Evolutionary conservation across 2,888 invertebrate genomes (phyloP).

Genomic region (Augiades crinisus): DNA sequence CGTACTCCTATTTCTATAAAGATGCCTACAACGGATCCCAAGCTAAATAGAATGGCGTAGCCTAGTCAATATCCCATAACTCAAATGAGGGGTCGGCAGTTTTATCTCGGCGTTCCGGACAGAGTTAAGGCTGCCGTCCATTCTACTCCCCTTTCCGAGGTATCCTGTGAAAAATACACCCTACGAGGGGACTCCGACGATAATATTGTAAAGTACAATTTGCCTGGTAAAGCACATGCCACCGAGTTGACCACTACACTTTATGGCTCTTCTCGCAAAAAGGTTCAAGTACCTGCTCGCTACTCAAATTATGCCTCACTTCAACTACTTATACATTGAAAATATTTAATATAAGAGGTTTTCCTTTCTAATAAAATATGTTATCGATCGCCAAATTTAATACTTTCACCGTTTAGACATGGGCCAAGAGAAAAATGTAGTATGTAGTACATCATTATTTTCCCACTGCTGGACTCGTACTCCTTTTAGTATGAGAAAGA

Average conservation of each 20-base stretch:
- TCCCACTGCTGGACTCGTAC: too few relatives aligned
- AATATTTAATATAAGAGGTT: constrained; percentile 2
- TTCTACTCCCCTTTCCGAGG: constrained; percentile 50
- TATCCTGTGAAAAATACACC: constrained; percentile 52
- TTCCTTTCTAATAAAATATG: constrained; percentile 1
- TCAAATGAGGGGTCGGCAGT: constrained; percentile 52
- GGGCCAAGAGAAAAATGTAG: neutral
- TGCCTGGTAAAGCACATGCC: constrained; percentile 37
- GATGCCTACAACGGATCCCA: neutral
- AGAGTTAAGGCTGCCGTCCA: constrained; percentile 49
- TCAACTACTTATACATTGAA: neutral
- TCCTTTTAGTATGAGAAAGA: too few relatives aligned
- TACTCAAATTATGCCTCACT: constrained; percentile 12
- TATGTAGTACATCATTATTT: too few relatives aligned
- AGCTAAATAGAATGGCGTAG: neutral
- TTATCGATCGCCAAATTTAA: constrained; percentile 1
- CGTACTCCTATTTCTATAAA: too few relatives aligned
- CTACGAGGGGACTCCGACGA: constrained; percentile 39
- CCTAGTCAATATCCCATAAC: constrained; percentile 41
- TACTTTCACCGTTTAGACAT: constrained; percentile 1
- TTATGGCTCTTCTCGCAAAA: constrained; percentile 21
- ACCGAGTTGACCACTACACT: constrained; percentile 15
- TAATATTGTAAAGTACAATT: constrained; percentile 55
- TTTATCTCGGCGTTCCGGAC: constrained; percentile 53
- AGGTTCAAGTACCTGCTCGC: constrained; percentile 9